Conservation (phyloP, 53 echinoderm and acorn worm species). For the Holothuria scabra region DNA sequence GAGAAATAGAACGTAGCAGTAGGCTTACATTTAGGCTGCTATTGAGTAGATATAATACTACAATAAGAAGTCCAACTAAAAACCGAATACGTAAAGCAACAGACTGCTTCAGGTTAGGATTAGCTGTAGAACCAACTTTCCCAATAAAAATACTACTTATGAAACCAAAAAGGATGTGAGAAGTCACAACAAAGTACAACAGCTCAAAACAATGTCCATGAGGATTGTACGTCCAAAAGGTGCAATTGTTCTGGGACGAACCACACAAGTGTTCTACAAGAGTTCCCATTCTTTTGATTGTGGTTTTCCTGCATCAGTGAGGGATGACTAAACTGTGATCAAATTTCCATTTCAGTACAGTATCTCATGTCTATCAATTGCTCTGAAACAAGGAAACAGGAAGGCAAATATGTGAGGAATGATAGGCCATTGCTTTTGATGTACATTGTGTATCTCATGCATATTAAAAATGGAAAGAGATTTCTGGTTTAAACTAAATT, state of each 20-base stretch:
- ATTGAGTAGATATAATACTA: constrained; percentile 47
- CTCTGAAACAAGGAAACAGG: no score
- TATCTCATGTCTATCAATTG: no score
- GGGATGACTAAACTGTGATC: no score
- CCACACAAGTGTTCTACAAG: constrained; percentile 65
- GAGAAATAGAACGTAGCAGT: background rate
- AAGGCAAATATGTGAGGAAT: no score
- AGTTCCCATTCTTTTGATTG: no score
- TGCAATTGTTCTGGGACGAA: constrained; percentile 68
- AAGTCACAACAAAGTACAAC: constrained; percentile 67
- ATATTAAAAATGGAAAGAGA: no score
- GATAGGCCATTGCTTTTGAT: no score
- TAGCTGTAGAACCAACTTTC: constrained; percentile 51
- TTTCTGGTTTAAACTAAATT: no score
- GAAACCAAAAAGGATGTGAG: constrained; percentile 72
- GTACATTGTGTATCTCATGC: no score
- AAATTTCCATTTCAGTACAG: no score
- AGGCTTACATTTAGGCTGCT: constrained; percentile 36
- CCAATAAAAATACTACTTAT: constrained; percentile 75
- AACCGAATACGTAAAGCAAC: constrained; percentile 65
- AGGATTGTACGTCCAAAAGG: constrained; percentile 75
- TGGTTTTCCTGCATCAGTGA: no score
- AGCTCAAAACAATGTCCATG: constrained; percentile 88
- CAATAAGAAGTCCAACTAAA: constrained; percentile 53
- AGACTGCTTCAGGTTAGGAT: constrained; percentile 82